phyloP scores from a whole-genome alignment of 2,113 vertebrate genomes.

The Triplophysa dalaica region DNA sequence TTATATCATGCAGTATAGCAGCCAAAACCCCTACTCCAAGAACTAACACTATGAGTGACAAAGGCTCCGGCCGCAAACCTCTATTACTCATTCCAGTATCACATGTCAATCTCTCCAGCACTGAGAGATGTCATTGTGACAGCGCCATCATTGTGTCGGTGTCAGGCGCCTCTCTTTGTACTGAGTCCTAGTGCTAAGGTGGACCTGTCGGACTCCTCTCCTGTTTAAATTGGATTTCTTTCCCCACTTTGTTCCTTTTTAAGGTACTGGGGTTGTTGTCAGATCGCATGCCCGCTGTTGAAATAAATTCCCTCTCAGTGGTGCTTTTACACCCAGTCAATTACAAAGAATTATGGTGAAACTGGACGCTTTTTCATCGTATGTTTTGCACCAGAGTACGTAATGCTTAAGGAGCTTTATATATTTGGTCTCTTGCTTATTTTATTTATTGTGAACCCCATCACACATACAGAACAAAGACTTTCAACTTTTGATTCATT shows the following conservation, averaged over 20 bases:
- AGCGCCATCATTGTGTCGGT: constrained; percentile 46
- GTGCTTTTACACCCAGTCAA: constrained; percentile 45
- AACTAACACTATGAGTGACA: constrained; percentile 42
- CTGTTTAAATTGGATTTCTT: constrained; percentile 50
- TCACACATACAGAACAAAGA: too few species aligned
- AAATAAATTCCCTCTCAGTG: constrained; percentile 42
- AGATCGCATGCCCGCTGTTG: constrained; percentile 26
- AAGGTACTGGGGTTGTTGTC: constrained; percentile 41
- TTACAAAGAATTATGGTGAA: constrained; percentile 43
- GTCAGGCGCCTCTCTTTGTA: constrained; percentile 48
- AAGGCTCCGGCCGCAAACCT: constrained; percentile 28
- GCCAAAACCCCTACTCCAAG: constrained; percentile 21
- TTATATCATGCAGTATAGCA: constrained; percentile 50
- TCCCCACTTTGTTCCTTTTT: constrained; percentile 43
- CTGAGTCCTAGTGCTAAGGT: constrained; percentile 45
- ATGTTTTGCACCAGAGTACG: constrained; percentile 30
- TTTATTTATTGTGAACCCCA: constrained; percentile 36
- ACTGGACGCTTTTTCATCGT: constrained; percentile 32
- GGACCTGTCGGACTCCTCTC: constrained; percentile 45
- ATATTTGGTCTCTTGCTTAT: constrained; percentile 20
- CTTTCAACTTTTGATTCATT: too few species aligned
- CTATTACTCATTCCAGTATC: constrained; percentile 52
- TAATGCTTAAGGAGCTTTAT: constrained; percentile 29
- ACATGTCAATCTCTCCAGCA: constrained; percentile 44
- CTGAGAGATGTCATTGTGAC: constrained; percentile 49